Conservation (phyloP, 2,888 invertebrate genomes). For the Panorpa germanica region DNA sequence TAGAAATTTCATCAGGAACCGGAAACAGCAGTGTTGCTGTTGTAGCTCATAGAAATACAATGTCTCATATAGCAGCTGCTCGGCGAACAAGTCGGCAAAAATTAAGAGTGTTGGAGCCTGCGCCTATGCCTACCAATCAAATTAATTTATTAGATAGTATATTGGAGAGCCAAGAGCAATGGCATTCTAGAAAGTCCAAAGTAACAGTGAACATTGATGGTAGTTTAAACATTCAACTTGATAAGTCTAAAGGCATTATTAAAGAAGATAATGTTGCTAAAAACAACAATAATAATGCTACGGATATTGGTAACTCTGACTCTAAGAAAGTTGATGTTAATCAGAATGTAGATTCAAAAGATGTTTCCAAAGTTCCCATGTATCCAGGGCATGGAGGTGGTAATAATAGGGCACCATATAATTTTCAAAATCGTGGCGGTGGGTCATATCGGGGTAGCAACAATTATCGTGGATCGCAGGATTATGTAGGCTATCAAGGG, state of each 20-base stretch:
- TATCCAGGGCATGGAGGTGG: constrained; percentile 39
- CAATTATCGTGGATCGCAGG: constrained; percentile 18
- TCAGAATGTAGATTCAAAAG: constrained; percentile 12
- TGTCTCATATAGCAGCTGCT: constrained; percentile 11
- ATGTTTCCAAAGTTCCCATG: constrained; percentile 33
- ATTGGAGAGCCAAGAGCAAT: constrained; percentile 45
- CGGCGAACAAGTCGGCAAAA: constrained; percentile 25
- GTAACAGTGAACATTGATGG: constrained; percentile 41
- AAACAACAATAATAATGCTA: constrained; percentile 5
- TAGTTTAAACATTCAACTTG: constrained; percentile 31
- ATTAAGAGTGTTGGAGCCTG: constrained; percentile 24
- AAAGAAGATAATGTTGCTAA: constrained; percentile 9
- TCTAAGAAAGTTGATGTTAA: constrained; percentile 10
- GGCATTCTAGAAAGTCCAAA: constrained; percentile 43
- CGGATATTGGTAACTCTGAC: constrained; percentile 7
- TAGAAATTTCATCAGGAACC: constrained; percentile 13
- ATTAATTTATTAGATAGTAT: constrained; percentile 48
- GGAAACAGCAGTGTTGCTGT: constrained; percentile 21
- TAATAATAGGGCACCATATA: too few relatives aligned
- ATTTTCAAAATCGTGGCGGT: too few relatives aligned
- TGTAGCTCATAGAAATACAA: constrained; percentile 4
- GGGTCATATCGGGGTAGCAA: constrained; percentile 16
- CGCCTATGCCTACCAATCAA: constrained; percentile 26
- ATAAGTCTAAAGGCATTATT: constrained; percentile 14
- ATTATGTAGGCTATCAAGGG: constrained; percentile 12